Percentiles rank a stretch among this genome's conserved stretches.
Evolutionary conservation across 64 coral and sea anemone species (phyloP).

Genomic region (Dendronephthya gigantea): DNA sequence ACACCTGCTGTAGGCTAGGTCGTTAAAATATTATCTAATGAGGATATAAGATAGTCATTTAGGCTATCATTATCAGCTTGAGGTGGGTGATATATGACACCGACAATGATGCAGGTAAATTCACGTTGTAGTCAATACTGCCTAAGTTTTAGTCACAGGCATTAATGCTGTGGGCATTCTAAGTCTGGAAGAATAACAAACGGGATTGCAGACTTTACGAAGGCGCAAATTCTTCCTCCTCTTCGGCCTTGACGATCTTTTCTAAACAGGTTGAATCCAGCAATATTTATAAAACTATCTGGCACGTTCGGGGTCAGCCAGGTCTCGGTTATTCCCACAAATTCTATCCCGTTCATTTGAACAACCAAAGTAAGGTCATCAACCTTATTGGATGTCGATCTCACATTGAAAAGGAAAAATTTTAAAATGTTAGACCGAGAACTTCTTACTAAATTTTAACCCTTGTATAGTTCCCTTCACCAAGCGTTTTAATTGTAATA

Average conservation of each 20-base stretch:
- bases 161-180: not conserved
- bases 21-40: no score
- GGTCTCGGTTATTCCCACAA: not conserved
- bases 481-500: no score
- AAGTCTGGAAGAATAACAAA: not conserved
- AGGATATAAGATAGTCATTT: not conserved
- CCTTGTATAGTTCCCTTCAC: no score
- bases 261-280: no score
- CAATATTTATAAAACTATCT: no score
- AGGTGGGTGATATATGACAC: slow-evolving; percentile 5
- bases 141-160: not conserved
- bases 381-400: no score
- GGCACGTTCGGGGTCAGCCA: no score
- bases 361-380: no score
- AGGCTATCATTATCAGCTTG: not conserved
- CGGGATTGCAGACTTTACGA: not conserved
- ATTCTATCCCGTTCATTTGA: not conserved
- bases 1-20: not conserved
- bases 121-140: not conserved
- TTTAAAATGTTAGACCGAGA: no score
- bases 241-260: no score
- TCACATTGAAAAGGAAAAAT: no score
- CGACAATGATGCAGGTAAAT: not conserved
- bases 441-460: no score
- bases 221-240: not conserved